Evolutionary conservation across 2,113 vertebrate species (phyloP).

Genomic region (Dunckerocampus dactyliophorus): DNA sequence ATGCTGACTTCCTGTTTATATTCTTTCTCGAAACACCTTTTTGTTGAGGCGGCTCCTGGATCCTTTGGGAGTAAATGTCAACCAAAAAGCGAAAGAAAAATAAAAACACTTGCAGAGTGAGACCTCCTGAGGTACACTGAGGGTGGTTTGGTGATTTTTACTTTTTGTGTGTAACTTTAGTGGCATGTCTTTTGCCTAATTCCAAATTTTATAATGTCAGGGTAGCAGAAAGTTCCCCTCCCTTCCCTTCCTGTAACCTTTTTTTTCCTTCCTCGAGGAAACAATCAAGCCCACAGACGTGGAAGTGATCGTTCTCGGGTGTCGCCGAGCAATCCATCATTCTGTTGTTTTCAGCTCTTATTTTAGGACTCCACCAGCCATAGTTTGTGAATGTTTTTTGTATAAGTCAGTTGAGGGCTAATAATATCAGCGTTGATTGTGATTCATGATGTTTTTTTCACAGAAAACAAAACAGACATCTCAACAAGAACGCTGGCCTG

Average conservation of each 20-base stretch:
- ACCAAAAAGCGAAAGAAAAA: too few species aligned
- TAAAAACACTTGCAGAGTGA: too few species aligned
- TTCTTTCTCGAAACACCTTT: too few species aligned
- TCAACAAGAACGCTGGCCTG: slow-evolving; percentile 30
- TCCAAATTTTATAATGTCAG: too few species aligned
- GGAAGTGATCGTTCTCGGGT: slow-evolving; percentile 73
- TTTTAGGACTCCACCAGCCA: slow-evolving; percentile 48
- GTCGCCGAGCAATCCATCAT: slow-evolving; percentile 65
- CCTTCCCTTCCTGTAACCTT: slow-evolving; percentile 48
- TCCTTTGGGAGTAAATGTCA: too few species aligned
- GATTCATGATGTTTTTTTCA: slow-evolving; percentile 42
- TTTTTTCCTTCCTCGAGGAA: slow-evolving; percentile 61
- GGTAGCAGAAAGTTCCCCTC: background rate
- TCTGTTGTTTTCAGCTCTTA: slow-evolving; percentile 56
- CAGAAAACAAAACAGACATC: slow-evolving; percentile 26
- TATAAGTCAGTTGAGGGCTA: slow-evolving; percentile 26
- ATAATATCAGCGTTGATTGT: slow-evolving; percentile 41
- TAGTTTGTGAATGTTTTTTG: slow-evolving; percentile 30
- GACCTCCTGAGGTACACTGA: too few species aligned
- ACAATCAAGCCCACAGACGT: slow-evolving; percentile 62
- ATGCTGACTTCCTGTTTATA: too few species aligned
- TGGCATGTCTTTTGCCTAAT: too few species aligned
- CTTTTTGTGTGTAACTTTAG: too few species aligned
- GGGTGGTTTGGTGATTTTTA: too few species aligned
- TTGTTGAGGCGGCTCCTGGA: too few species aligned